Base-by-base conservation (phyloP, 2,797 vertebrate genomes). In the Aratinga solstitialis region DNA sequence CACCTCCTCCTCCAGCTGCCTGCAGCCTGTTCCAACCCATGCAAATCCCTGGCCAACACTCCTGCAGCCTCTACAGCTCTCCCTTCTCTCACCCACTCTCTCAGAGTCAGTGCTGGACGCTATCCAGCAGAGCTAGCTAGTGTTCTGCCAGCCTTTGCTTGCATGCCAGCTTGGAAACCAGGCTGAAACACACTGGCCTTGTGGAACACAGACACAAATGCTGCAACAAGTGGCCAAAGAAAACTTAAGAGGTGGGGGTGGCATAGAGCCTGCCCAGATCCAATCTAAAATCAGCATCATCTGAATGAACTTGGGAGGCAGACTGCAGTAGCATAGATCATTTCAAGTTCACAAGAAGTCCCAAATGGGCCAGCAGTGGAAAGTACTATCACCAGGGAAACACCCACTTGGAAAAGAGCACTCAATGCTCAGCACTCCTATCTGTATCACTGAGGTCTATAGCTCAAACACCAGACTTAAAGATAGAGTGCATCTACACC, bases 321-420 rank as follows among this genome's bases (percentile, higher is more conserved):
- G 61, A 42, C 8, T 42, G 34, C 27, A 79, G 34, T 17, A 62
- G 30, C 27, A 58, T 20, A 74, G 59, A 83, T 67, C 26, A 50
- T n/a, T 87, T 78, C 32, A 63, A 94, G 77, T 68, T 84, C 71
- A 56, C n/a, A 13, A 1, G 73, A 76, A 76, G 65, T 82, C 93
- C 87, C 85, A 67, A n/a, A 73, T 22, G 74, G n/a, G 42, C 91
- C 7, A 65, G 50, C 42, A 69, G 54, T 82, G 56, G 34, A 56
- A 84, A 88, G 59, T 54, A 40, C 36, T 14, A 84, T 90, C 71
- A 88, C 83, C 89, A 94, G 54, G 83, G 85, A 90, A 94, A 95
- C 73, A 84, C 4, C 51, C 36, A 30, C 63, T 79, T n/a, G 61
- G 40, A 76, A 91, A 76, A 47, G 43, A 93, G 47, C 24, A 56